Base-by-base conservation (phyloP, 2,888 invertebrate species). In the Drosophila buzzatii region DNA sequence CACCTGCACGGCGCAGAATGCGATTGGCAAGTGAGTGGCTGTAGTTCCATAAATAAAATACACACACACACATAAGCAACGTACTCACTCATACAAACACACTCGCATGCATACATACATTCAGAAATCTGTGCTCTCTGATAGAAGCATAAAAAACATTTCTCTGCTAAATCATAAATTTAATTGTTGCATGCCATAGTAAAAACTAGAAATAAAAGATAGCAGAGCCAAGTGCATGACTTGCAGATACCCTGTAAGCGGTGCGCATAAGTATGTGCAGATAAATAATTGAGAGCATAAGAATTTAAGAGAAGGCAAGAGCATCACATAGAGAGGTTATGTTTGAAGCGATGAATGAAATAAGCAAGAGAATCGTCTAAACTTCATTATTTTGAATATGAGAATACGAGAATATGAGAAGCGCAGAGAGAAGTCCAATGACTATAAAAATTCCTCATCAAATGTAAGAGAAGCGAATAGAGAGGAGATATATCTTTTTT, bases 1-100 rank as follows among this genome's bases (percentile, higher is more conserved):
- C 92, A 95, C 96, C 42, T 98, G 98, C 91, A 95, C 96, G 27
- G 97, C 98, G 2, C 95, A 95, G 82, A 98, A 98, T 92, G 95
- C 96, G 59, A 97, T 97, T 64, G 97, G 97, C 55, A 96, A 95
- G 92, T 93, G 91, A 92, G 93, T 92, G 72, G 69, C 72, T 70
- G 59, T 70, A 69, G 60, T 74, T 75, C 68, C 74, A 89, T 85
- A 89, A 87, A 80, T 77, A 79, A 75, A 66, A 53, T 60, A 62
- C 51, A 66, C 45, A 42, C 59, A 44, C 53, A 45, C 42, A 66
- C 35, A 58, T 41, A 67, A 27, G 6, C 27, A 27, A 27, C 27
- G 27, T 27, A 27, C 27, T 23, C 42, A 64, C 33, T 56, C 55
- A 51, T 53, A 64, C 47, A 37, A 18, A 52, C 1, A 20, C 20